Evolutionary conservation across 2,888 invertebrate genomes (phyloP), one percentile per base, ranked within the genome.

Genomic region (Cryptocephalus moraei): DNA sequence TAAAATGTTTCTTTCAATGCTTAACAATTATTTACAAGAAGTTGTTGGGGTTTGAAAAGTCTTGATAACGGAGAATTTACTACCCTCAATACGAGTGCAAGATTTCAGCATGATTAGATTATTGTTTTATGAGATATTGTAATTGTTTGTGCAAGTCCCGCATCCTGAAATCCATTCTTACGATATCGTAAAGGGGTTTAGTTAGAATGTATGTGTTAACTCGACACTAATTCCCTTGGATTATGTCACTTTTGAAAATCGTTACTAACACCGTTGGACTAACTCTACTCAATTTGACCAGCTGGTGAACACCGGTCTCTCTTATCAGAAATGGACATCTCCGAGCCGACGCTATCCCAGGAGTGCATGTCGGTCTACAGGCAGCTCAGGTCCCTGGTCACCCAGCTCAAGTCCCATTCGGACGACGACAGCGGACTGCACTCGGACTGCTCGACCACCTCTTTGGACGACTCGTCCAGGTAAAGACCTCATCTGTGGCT

Each of bases 271-370:
- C 33, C n/a, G 45, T 41, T 45, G 47, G 36, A 52, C 52, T 52
- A 52, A 52, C 51, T 47, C 8, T 36, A 4, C 32, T 41, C 8
- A 43, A 43, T 47, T 43, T 45, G 39, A 49, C 44, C 52, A 57
- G 58, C 58, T 50, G 62, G 61, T 62, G 63, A 64, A 54, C 62
- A 64, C 46, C 70, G 87, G 52, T 91, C 92, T 14, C 77, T 94
- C 49, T 87, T 90, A 65, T 90, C 88, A 55, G 93, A 94, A 76
- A 88, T 94, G 83, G 91, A 92, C 68, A 80, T 86, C 44, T 82
- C 81, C 57, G 86, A 86, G 50, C 70, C 70, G 4, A 70, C 69
- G 4, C 56, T 71, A 39, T 68, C 79, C 56, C 74, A 75, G 41
- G 84, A 84, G 58, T 82, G 82, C 39, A 77, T 82, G 49, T 79